Percentiles rank a stretch among this genome's conserved stretches.
Conservation (phyloP, 2,888 invertebrate species). For the Thecocarcelia acutangulata region DNA sequence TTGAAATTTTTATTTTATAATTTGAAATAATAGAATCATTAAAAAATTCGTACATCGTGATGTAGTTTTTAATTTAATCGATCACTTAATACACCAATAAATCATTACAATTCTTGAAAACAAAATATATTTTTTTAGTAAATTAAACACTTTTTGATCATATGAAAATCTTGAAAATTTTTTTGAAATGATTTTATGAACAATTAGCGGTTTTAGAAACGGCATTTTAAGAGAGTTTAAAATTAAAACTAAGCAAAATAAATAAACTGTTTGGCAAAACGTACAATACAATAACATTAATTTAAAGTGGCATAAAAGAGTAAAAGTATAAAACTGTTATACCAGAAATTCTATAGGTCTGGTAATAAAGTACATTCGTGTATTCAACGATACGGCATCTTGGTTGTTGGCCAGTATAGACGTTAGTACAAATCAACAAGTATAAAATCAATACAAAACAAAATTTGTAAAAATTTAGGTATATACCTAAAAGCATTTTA, state of each 20-base stretch:
- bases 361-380: background rate
- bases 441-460: no score
- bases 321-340: constrained; percentile 2
- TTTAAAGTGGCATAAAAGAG: background rate
- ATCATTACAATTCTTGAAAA: background rate
- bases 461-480: no score
- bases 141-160: constrained; percentile 1
- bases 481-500: no score
- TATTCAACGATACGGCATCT: no score
- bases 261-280: background rate
- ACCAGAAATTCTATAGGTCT: constrained; percentile 1
- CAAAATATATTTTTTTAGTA: background rate
- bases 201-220: constrained; percentile 72
- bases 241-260: constrained; percentile 53
- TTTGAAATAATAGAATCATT: constrained; percentile 7
- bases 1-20: constrained; percentile 9
- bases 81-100: constrained; percentile 63
- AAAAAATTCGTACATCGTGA: background rate
- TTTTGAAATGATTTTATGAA: constrained; percentile 45
- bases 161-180: constrained; percentile 22
- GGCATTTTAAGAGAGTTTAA: constrained; percentile 64
- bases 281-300: constrained; percentile 5
- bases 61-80: background rate
- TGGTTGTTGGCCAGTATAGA: background rate
- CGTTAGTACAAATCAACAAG: no score